A percentile compares a stretch with the other conserved stretches of the same genome.
phyloP scores from a whole-genome alignment of 2,888 invertebrate species.

The Nemotelus nigrinus region DNA sequence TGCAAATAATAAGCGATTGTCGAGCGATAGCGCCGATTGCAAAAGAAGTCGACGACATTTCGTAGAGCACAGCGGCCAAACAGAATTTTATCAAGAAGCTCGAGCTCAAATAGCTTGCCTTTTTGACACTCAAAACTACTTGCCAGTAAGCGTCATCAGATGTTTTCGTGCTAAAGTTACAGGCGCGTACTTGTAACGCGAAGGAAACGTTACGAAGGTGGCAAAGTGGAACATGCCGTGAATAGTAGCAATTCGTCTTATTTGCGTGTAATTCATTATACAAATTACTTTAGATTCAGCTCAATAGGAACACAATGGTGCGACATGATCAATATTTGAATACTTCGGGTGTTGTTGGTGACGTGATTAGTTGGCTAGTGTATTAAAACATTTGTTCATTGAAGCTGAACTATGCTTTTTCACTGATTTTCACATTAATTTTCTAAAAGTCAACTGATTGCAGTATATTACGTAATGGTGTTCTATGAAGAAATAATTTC shows the following conservation, averaged over 20 bases:
- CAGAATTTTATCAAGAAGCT: slow-evolving; percentile 1
- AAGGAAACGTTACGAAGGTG: background rate
- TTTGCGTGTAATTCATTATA: slow-evolving; percentile 41
- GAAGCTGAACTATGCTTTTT: too few relatives aligned
- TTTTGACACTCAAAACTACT: background rate
- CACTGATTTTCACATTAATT: too few relatives aligned
- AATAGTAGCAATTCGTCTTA: slow-evolving; percentile 42
- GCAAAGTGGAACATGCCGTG: slow-evolving; percentile 31
- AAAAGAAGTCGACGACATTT: slow-evolving; percentile 13
- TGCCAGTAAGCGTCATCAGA: background rate
- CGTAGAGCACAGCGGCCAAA: background rate
- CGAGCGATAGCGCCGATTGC: background rate
- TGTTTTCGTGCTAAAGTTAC: background rate
- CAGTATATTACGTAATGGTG: too few relatives aligned
- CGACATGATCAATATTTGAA: slow-evolving; percentile 36
- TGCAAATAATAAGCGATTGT: slow-evolving; percentile 30
- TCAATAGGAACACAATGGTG: slow-evolving; percentile 15
- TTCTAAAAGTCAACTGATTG: too few relatives aligned
- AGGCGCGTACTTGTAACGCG: background rate
- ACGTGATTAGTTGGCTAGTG: background rate
- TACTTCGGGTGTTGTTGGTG: background rate
- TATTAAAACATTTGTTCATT: background rate
- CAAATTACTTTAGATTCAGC: slow-evolving; percentile 40
- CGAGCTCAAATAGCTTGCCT: background rate
- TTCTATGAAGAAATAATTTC: too few relatives aligned